Base-by-base conservation (phyloP, 2,797 vertebrate species). In the Coluber constrictor region DNA sequence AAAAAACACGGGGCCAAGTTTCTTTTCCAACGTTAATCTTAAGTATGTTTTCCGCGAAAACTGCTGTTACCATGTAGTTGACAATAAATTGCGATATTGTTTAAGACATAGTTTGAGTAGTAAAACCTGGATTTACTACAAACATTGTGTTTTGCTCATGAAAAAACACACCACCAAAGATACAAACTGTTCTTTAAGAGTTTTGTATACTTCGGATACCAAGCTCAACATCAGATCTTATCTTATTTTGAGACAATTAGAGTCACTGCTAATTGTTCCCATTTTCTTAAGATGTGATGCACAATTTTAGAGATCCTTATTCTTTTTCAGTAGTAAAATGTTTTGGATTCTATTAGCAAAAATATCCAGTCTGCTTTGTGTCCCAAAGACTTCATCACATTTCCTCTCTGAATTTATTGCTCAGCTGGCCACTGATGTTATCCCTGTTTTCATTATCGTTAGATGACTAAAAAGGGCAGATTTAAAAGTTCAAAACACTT, bases 31-130 rank as follows among this genome's bases (percentile, higher is more conserved):
- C 63, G 25, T 91, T 93, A 94, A 89, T 94, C 86, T 90, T 92
- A 95, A 93, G 92, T 92, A 61, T 94, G 90, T 95, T 97, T 95
- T 92, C 91, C 90, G 86, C 95, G 91, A 92, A 90, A 12, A 0
- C 86, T 89, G 90, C 88, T 91, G 92, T 92, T 95, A 93, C 90
- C 94, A 91, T 91, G 86, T 92, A 47, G 88, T 93, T 90, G 89
- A 92, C 63, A 89, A 92, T 89, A 90, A 83, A 93, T 95, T 95
- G 92, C 70, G 43, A 9, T 83, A 43, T 97, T 95, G 91, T 93
- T 96, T 95, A 95, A 94, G 93, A 93, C 89, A 91, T 94, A 90
- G 94, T 51, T 92, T 90, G 43, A 0, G 92, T 94, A 94, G 95
- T 95, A 95, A 96, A 93, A 51, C 18, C 91, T 94, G 93, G 93